phyloP scores from a whole-genome alignment of 64 coral and sea anemone genomes.

The Montipora capricornis region DNA sequence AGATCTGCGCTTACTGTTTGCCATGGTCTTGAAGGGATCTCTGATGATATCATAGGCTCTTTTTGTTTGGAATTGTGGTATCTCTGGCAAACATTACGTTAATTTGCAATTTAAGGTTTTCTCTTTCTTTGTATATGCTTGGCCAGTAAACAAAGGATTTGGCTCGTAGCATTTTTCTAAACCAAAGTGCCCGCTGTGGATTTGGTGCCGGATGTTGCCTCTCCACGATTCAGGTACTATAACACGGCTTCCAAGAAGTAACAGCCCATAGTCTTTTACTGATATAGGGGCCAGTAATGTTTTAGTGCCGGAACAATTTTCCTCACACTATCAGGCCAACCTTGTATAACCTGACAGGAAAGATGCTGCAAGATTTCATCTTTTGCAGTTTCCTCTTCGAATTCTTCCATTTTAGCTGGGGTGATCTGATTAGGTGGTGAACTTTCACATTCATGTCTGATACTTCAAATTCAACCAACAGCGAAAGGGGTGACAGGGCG shows the following conservation, averaged over 20 bases:
- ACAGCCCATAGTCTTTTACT: background rate
- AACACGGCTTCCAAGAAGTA: too few relatives aligned
- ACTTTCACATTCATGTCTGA: slow-evolving; percentile 11
- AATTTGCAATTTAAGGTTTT: background rate
- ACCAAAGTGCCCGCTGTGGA: too few relatives aligned
- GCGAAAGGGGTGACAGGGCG: background rate
- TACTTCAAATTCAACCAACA: background rate
- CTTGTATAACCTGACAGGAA: slow-evolving; percentile 18
- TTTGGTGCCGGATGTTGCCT: too few relatives aligned
- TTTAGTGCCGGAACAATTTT: slow-evolving; percentile 40
- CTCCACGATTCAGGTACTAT: too few relatives aligned
- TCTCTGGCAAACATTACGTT: slow-evolving; percentile 3
- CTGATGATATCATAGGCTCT: slow-evolving; percentile 43
- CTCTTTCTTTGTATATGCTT: background rate
- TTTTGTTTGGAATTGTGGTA: slow-evolving; percentile 26
- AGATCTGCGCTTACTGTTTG: background rate
- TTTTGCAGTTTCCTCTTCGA: slow-evolving; percentile 38
- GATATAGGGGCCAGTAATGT: slow-evolving; percentile 27
- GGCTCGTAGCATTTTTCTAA: slow-evolving; percentile 34
- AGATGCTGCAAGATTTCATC: slow-evolving; percentile 25
- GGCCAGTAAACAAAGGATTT: background rate
- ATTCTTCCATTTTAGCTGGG: slow-evolving; percentile 31
- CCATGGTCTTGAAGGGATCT: slow-evolving; percentile 42
- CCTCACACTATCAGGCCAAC: slow-evolving; percentile 35
- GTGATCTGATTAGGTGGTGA: slow-evolving; percentile 32